A percentile compares a stretch with the other conserved stretches of the same genome.
phyloP scores from a whole-genome alignment of 2,888 invertebrate genomes.

The Malthinus seriepunctatus region DNA sequence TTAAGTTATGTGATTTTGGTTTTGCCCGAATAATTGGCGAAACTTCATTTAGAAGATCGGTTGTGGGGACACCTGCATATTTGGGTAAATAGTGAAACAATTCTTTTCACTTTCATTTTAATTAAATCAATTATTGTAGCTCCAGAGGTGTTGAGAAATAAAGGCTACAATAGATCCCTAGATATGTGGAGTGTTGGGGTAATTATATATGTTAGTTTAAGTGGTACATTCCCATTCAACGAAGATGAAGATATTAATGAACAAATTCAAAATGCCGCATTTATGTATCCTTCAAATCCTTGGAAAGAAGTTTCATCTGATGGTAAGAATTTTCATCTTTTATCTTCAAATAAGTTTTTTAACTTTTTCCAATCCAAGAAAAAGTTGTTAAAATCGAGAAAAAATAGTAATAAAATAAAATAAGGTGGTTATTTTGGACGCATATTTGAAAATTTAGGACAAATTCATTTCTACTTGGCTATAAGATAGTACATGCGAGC shows the following conservation, averaged over 20 bases:
- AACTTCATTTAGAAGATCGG: slow-evolving; percentile 95
- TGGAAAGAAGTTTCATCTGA: slow-evolving; percentile 96
- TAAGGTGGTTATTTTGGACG: no score
- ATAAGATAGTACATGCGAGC: no score
- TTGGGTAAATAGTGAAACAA: slow-evolving; percentile 64
- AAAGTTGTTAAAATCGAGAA: no score
- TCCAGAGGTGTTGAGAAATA: slow-evolving; percentile 96
- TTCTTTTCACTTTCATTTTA: neutral
- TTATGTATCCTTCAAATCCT: slow-evolving; percentile 98
- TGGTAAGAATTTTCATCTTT: slow-evolving; percentile 59
- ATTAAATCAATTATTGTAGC: slow-evolving; percentile 59
- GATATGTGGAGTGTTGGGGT: slow-evolving; percentile 99
- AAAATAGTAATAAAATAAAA: no score
- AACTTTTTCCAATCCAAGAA: no score
- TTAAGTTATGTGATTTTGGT: slow-evolving; percentile 98
- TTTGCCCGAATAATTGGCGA: slow-evolving; percentile 99
- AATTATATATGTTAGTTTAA: slow-evolving; percentile 96
- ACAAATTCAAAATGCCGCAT: slow-evolving; percentile 99
- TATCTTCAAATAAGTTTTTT: neutral
- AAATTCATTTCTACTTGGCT: no score
- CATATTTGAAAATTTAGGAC: no score
- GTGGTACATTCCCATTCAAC: slow-evolving; percentile 99
- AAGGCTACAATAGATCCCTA: slow-evolving; percentile 97
- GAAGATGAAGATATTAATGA: slow-evolving; percentile 99
- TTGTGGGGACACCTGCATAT: slow-evolving; percentile 99